Evolutionary conservation across 2,888 invertebrate species (phyloP).

Genomic region (Eristalinus aeneus): DNA sequence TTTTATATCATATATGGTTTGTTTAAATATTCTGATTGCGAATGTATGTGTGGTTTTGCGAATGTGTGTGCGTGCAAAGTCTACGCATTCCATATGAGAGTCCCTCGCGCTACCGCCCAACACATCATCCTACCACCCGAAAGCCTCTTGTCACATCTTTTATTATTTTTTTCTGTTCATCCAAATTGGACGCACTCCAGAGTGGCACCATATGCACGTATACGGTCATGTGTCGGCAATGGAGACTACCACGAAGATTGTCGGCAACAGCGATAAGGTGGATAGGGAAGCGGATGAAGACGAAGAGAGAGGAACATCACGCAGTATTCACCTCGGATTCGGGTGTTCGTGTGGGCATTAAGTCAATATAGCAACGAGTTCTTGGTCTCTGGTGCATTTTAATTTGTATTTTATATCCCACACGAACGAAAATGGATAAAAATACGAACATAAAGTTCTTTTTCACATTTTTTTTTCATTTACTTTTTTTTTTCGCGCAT

Average conservation of each 20-base stretch:
- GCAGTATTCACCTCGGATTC: slow-evolving; percentile 51
- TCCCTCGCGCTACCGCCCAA: neutral
- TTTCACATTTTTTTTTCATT: slow-evolving; percentile 9
- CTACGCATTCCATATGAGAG: slow-evolving; percentile 46
- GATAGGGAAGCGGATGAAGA: neutral
- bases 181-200: slow-evolving; percentile 53
- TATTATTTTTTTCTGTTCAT: slow-evolving; percentile 38
- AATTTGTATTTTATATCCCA: slow-evolving; percentile 45
- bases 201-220: slow-evolving; percentile 66
- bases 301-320: slow-evolving; percentile 36
- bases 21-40: neutral
- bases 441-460: slow-evolving; percentile 7
- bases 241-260: neutral
- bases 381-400: slow-evolving; percentile 61
- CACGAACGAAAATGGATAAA: slow-evolving; percentile 38
- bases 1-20: neutral
- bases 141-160: neutral
- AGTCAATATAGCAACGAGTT: slow-evolving; percentile 59
- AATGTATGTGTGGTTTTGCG: slow-evolving; percentile 6
- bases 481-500: slow-evolving; percentile 38
- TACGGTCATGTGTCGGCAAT: slow-evolving; percentile 50
- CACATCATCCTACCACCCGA: slow-evolving; percentile 6
- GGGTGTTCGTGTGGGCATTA: slow-evolving; percentile 60
- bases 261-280: neutral
- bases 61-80: slow-evolving; percentile 40